phyloP scores from a whole-genome alignment of 2,888 invertebrate genomes.

The Belgica antarctica region DNA sequence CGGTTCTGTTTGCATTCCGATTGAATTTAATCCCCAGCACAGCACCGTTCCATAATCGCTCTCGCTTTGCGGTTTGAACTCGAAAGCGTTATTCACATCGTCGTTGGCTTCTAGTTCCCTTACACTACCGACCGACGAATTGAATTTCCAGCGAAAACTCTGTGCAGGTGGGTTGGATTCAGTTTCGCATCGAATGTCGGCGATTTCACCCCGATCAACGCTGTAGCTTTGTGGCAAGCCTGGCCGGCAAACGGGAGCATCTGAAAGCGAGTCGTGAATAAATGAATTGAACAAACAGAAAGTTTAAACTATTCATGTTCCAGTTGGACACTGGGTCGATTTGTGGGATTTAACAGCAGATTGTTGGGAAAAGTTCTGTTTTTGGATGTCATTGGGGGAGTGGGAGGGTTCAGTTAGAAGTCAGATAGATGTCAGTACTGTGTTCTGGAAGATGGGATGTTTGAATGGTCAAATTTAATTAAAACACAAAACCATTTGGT shows the following conservation, averaged over 20 bases:
- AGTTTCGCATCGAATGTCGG: constrained; percentile 66
- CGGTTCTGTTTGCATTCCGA: constrained; percentile 63
- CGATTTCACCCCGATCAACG: constrained; percentile 65
- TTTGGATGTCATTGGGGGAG: too few species aligned
- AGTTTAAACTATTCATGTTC: too few species aligned
- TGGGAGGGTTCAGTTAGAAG: too few species aligned
- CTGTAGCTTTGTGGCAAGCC: constrained; percentile 63
- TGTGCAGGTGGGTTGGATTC: constrained; percentile 72
- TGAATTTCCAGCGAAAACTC: constrained; percentile 65
- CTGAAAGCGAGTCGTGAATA: too few species aligned
- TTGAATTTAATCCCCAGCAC: constrained; percentile 66
- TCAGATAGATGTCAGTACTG: too few species aligned
- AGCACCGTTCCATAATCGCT: constrained; percentile 64
- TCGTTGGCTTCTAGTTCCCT: constrained; percentile 56
- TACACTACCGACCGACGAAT: constrained; percentile 62
- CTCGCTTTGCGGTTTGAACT: constrained; percentile 58
- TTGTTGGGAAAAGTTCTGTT: background rate
- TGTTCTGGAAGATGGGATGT: too few species aligned
- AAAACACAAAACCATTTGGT: too few species aligned
- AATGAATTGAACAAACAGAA: constrained; percentile 5
- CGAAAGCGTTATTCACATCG: constrained; percentile 55
- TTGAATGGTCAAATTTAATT: too few species aligned
- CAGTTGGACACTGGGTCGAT: background rate
- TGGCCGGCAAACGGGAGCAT: constrained; percentile 64
- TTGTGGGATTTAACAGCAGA: background rate